Evolutionary conservation across 2,797 vertebrate genomes (phyloP).

Genomic region (Enteromius anoplus): DNA sequence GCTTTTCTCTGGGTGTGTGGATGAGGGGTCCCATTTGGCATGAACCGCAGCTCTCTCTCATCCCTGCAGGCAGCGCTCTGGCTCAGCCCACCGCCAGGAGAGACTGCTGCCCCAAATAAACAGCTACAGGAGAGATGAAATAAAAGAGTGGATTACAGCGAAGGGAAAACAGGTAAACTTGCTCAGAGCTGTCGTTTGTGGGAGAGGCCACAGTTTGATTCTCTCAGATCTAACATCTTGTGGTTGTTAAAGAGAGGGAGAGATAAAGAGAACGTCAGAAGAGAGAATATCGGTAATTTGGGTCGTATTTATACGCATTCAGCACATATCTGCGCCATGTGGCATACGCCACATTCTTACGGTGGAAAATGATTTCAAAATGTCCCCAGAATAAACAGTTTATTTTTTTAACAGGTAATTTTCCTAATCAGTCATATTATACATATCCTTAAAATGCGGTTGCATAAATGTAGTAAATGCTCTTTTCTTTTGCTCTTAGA

Average conservation of each 20-base stretch:
- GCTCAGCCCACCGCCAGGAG: constrained; percentile 49
- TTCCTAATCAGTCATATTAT: not conserved
- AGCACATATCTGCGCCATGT: constrained; percentile 63
- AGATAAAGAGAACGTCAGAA: constrained; percentile 10
- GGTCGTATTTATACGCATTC: constrained; percentile 69
- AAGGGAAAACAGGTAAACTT: constrained; percentile 61
- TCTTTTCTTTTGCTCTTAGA: not conserved
- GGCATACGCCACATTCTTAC: not conserved
- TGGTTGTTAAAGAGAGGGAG: constrained; percentile 15
- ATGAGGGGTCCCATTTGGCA: constrained; percentile 62
- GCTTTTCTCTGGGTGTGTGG: constrained; percentile 62
- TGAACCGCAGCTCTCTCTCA: constrained; percentile 58
- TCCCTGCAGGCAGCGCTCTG: constrained; percentile 61
- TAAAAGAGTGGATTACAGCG: constrained; percentile 49
- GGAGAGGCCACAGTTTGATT: constrained; percentile 42
- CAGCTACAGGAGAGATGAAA: constrained; percentile 62
- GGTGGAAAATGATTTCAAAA: not conserved
- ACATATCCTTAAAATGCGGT: not conserved
- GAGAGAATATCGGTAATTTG: constrained; percentile 67
- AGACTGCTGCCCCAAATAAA: constrained; percentile 62
- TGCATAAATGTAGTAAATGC: not conserved
- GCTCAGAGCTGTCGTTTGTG: constrained; percentile 59
- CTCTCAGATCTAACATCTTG: constrained; percentile 32
- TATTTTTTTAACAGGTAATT: not conserved
- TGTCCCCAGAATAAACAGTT: not conserved